Base-by-base conservation (phyloP, 2,888 invertebrate genomes). In the Drosophila cognata region DNA sequence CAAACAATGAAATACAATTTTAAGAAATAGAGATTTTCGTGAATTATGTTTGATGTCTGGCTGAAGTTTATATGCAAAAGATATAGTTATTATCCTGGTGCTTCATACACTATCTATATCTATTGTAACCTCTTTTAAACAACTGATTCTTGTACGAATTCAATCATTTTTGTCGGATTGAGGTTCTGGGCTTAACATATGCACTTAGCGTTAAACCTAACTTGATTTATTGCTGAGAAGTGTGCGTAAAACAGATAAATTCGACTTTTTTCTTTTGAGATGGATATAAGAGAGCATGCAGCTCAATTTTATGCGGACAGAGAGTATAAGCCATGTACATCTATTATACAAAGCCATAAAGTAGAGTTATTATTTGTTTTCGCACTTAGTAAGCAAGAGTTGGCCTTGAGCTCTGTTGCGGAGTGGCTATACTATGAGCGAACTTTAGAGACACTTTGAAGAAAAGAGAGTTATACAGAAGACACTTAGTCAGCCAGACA, bases 371-470 rank as follows among this genome's bases (percentile, higher is more conserved):
- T 29, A 28, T 41, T 41, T 43, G 36, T 28, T 43, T 31, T 56
- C 16, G 31, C 55, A 60, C 55, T 69, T 35, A 16, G 48, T 21
- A 43, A 50, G 29, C 48, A 35, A 16, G 33, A 11, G 8, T 21
- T 68, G 77, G 62, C 77, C 74, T 76, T 76, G 76, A 58, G 73
- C 36, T 38, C 28, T 33, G n/a, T 21, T 6, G 25, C 4, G n/a
- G 35, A 29, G 57, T 29, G 21, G 25, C 43, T n/a, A 41, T 29
- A 3, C n/a, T 13, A 29, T 29, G 21, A 31, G 25, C 31, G 28
- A 38, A 11, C 8, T 4, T 62, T 35, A 5, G 33, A 36, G n/a
- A 21, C 38, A 59, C n/a, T 56, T 51, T 2, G 2, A 56, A n/a
- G 13, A 41, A 38, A 63, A 59, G 62, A n/a, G 31, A 25, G 35